phyloP scores from a whole-genome alignment of 2,113 vertebrate species.

The Hirundichthys speculiger region DNA sequence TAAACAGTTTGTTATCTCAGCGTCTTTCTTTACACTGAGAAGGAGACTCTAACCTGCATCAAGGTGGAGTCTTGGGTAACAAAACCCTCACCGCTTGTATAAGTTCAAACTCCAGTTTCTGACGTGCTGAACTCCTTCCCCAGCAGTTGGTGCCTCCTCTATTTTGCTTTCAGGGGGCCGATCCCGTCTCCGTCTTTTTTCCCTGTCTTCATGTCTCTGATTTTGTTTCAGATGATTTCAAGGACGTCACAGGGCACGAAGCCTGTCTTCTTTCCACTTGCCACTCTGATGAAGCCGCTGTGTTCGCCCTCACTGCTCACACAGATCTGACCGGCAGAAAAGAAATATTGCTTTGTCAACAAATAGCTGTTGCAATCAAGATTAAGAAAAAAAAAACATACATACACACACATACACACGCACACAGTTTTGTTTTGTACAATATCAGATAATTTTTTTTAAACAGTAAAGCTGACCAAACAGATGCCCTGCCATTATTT shows the following conservation, averaged over 20 bases:
- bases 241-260: slow-evolving; percentile 91
- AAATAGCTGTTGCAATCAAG: neutral
- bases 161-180: slow-evolving; percentile 15
- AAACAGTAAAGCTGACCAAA: no score
- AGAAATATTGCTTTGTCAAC: neutral
- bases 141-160: slow-evolving; percentile 1
- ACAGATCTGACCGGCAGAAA: slow-evolving; percentile 85
- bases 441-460: no score
- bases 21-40: slow-evolving; percentile 12
- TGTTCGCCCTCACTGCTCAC: slow-evolving; percentile 88
- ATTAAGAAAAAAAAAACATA: no score
- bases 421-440: no score
- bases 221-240: slow-evolving; percentile 88
- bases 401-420: no score
- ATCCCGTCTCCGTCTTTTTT: slow-evolving; percentile 42
- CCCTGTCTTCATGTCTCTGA: slow-evolving; percentile 7
- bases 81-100: slow-evolving; percentile 5
- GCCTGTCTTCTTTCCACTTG: slow-evolving; percentile 93
- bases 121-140: slow-evolving; percentile 6
- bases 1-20: slow-evolving; percentile 4
- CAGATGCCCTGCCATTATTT: no score
- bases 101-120: slow-evolving; percentile 14
- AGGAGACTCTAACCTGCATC: slow-evolving; percentile 24
- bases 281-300: slow-evolving; percentile 91
- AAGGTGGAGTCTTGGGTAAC: slow-evolving; percentile 5